A percentile compares a stretch with the other conserved stretches of the same genome.
Conservation (phyloP, 2,113 vertebrate species). For the Lethenteron camtschaticum region DNA sequence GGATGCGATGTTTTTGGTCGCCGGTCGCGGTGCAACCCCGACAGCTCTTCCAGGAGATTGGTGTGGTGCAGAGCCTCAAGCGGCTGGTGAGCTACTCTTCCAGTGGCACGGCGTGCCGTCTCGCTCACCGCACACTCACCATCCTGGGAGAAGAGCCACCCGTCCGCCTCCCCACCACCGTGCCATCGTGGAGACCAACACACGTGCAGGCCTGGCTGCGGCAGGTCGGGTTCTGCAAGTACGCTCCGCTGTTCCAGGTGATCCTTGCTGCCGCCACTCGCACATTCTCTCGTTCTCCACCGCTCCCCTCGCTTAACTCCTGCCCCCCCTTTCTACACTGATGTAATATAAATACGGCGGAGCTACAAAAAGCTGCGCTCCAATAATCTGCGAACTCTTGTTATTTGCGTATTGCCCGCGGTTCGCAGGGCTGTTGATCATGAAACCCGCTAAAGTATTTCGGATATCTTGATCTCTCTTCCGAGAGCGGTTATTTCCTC, state of each 20-base stretch:
- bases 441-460: too few species aligned
- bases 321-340: too few species aligned
- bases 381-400: too few species aligned
- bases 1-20: conserved; percentile 18
- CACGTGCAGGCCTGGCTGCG: conserved; percentile 87
- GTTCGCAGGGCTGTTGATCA: too few species aligned
- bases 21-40: conserved; percentile 60
- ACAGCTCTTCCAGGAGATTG: conserved; percentile 77
- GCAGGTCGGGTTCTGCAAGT: conserved; percentile 62
- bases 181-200: conserved; percentile 70
- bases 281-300: too few species aligned
- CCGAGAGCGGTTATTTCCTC: too few species aligned
- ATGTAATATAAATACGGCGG: too few species aligned
- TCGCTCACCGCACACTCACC: conserved; percentile 54
- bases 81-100: conserved; percentile 70
- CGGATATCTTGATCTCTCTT: too few species aligned
- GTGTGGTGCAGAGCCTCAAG: conserved; percentile 76
- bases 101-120: conserved; percentile 44
- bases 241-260: conserved; percentile 56
- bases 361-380: too few species aligned
- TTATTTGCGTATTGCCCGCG: too few species aligned
- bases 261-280: not conserved
- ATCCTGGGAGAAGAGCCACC: conserved; percentile 69
- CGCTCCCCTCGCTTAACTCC: too few species aligned
- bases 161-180: conserved; percentile 41